These are phyloP conservation scores for Drosophila ezoana DNA, from an alignment of 2,888 invertebrate genomes.

Conservation along the genomic window DNA sequence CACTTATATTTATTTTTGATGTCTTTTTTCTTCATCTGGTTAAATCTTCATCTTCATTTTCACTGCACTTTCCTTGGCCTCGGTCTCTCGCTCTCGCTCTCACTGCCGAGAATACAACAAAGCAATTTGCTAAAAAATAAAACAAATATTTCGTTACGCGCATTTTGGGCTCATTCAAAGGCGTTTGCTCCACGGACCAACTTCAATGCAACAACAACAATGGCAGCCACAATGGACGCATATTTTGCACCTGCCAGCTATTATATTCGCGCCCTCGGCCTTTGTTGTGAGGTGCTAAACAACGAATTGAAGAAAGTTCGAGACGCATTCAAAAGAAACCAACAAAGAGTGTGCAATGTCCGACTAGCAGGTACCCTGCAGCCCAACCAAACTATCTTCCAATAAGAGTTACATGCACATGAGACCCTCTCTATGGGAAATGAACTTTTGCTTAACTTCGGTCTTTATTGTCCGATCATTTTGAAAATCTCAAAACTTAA, in stretches of 20 bases:
- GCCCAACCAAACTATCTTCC: too few species aligned
- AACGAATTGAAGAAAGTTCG: slow-evolving; percentile 72
- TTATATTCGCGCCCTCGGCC: slow-evolving; percentile 43
- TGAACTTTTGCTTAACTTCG: too few species aligned
- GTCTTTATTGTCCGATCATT: too few species aligned
- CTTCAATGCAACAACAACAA: slow-evolving; percentile 43
- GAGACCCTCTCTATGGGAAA: too few species aligned
- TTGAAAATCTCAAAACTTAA: too few species aligned
- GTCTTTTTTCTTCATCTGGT: slow-evolving; percentile 30
- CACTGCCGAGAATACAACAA: slow-evolving; percentile 62
- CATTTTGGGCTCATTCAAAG: slow-evolving; percentile 62
- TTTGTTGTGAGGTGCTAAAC: slow-evolving; percentile 60
- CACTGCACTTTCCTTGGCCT: slow-evolving; percentile 68
- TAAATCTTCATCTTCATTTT: slow-evolving; percentile 67
- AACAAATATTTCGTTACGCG: slow-evolving; percentile 72
- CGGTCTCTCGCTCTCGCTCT: slow-evolving; percentile 28
- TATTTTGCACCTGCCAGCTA: slow-evolving; percentile 64
- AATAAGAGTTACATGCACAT: too few species aligned
- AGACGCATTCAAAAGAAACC: slow-evolving; percentile 32
- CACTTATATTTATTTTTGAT: slow-evolving; percentile 45
- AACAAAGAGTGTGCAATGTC: too few species aligned
- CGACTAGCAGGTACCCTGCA: too few species aligned
- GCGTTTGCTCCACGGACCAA: slow-evolving; percentile 29
- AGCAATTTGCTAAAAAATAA: slow-evolving; percentile 76
- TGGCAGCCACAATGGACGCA: slow-evolving; percentile 40